Conservation (phyloP, 2,888 invertebrate species). For the Phytoseiulus persimilis region DNA sequence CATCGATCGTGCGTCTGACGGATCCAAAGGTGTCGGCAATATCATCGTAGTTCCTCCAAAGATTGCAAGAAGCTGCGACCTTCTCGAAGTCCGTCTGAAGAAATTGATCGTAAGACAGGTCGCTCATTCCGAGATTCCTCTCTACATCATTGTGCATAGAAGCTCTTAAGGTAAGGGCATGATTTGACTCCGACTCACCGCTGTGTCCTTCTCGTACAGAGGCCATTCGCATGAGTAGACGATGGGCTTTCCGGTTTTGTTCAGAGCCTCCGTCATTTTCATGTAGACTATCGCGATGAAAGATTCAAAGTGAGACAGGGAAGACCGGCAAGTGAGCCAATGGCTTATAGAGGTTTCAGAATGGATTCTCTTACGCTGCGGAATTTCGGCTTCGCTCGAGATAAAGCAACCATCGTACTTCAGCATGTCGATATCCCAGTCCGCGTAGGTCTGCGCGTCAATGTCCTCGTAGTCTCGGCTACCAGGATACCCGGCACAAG, state of each 20-base stretch:
- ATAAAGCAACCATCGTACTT: conserved; percentile 88
- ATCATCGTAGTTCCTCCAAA: conserved; percentile 91
- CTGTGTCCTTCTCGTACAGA: conserved; percentile 70
- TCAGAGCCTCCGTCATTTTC: conserved; percentile 77
- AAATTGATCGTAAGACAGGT: neutral
- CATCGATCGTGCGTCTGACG: conserved; percentile 81
- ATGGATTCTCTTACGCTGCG: neutral
- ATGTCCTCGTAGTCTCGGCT: conserved; percentile 72
- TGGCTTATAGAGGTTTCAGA: no score
- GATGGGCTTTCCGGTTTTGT: conserved; percentile 84
- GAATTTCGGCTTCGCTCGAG: conserved; percentile 67
- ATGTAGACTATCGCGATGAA: conserved; percentile 65
- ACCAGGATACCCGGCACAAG: conserved; percentile 92
- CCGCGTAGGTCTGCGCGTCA: conserved; percentile 82
- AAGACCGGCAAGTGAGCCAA: no score
- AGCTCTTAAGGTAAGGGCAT: neutral
- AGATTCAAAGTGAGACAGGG: neutral
- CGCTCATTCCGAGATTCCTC: neutral
- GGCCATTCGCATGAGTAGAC: conserved; percentile 98
- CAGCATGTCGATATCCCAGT: conserved; percentile 87
- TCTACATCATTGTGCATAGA: neutral
- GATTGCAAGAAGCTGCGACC: conserved; percentile 77
- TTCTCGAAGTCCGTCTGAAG: conserved; percentile 67
- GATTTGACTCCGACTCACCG: conserved; percentile 30
- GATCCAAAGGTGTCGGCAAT: conserved; percentile 92